Evolutionary conservation across 2,113 vertebrate genomes (phyloP).

Genomic region (Myrmecobius fasciatus): DNA sequence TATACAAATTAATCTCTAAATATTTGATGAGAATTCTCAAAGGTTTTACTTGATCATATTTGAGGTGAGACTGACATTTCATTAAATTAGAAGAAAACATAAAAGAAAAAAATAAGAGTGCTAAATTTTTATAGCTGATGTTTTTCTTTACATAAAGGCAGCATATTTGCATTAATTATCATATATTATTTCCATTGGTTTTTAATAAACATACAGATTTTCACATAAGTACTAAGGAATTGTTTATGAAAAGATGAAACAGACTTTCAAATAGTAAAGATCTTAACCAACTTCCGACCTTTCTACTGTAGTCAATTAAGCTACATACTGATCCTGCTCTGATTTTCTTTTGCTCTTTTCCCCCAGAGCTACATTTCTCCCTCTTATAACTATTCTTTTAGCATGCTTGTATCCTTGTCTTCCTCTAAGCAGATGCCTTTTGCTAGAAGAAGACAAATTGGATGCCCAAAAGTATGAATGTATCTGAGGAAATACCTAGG

Average conservation of each 20-base stretch:
- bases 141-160: conserved; percentile 25
- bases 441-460: neutral
- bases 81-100: conserved; percentile 31
- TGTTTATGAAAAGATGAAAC: conserved; percentile 39
- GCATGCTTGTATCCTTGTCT: neutral
- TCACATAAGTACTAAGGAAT: conserved; percentile 39
- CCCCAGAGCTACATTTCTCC: neutral
- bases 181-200: conserved; percentile 35
- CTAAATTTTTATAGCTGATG: neutral
- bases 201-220: conserved; percentile 40
- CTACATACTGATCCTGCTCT: neutral
- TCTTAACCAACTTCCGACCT: conserved; percentile 14
- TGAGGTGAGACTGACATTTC: conserved; percentile 39
- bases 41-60: conserved; percentile 34
- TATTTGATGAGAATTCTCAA: conserved; percentile 30
- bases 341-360: neutral
- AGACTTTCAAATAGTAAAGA: neutral
- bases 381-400: neutral
- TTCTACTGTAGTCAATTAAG: conserved; percentile 11
- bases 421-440: neutral
- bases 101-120: conserved; percentile 26
- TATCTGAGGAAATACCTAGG: neutral
- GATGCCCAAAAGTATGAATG: neutral
- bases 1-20: conserved; percentile 7
- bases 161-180: conserved; percentile 33